Conservation (phyloP, 2,797 vertebrate genomes). For the Pangasius djambal region DNA sequence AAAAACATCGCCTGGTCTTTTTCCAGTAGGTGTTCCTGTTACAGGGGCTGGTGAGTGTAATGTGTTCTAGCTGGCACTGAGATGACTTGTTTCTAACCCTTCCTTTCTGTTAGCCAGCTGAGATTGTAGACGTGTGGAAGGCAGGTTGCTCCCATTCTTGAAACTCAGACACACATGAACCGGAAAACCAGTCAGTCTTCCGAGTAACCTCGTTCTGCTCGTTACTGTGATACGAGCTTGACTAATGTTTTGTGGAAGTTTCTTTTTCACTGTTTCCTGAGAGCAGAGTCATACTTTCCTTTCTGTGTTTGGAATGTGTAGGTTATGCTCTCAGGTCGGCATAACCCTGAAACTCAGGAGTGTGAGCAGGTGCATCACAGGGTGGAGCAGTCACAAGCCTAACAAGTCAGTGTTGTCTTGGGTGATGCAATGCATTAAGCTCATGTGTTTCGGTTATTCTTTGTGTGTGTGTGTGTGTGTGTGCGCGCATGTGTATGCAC, state of each 20-base stretch:
- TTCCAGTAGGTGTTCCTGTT: not conserved
- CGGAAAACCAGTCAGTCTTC: not conserved
- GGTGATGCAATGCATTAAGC: constrained; percentile 19
- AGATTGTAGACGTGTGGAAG: not conserved
- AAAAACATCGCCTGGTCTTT: not conserved
- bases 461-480: not conserved
- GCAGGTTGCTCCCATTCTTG: not conserved
- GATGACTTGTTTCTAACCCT: not conserved
- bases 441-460: not conserved
- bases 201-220: not conserved
- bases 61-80: not conserved
- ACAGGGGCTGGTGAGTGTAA: not conserved
- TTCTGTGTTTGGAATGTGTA: not conserved
- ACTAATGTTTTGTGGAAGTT: not conserved
- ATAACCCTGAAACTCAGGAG: constrained; percentile 1
- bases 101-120: not conserved
- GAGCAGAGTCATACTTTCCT: not conserved
- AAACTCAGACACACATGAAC: not conserved
- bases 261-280: not conserved
- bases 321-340: not conserved
- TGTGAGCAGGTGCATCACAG: constrained; percentile 36
- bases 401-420: constrained; percentile 19
- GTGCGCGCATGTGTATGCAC: not conserved
- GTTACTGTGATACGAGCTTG: too few relatives aligned
- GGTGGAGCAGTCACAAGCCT: constrained; percentile 26